Base-by-base conservation (phyloP, 2,113 vertebrate species). In the Collichthys lucidus region DNA sequence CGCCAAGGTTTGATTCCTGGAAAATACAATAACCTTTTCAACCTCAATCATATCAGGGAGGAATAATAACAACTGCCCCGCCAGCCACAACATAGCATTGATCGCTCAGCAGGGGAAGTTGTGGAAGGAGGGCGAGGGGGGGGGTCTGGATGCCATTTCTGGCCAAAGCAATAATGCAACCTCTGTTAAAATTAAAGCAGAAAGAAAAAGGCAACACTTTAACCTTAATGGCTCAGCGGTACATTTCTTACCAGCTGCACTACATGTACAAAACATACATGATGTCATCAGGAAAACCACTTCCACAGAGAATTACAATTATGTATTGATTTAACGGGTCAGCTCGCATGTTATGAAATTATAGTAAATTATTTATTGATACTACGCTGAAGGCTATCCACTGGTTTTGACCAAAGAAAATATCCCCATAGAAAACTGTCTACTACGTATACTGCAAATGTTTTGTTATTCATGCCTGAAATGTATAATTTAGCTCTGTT, bases 1-100 rank as follows among this genome's bases (percentile, higher is more conserved):
- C 2, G 3, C 50, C 15, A 44, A 44, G 19, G 35, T 77, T 59
- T 79, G 67, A 77, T 63, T 72, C n/a, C n/a, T 12, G 29, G 71
- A 50, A 82, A 91, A 84, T 73, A 22, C 44, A 85, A 65, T 83
- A 61, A 81, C 74, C 79, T 89, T 83, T 86, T 81, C 57, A 61
- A 49, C 76, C 59, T 65, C 62, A 55, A 82, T 79, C 79, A 50
- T 73, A 78, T 85, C 72, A 68, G n/a, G 80, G 40, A 64, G 52
- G 55, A 80, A 73, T 46, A 82, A 75, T 31, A 70, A 65, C 73
- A 69, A 46, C 46, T 42, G 67, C 29, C 70, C 72, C 76, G 70
- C 74, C 63, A 46, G 35, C 62, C 19, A 11, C 60, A 62, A 42
- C 67, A n/a, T 61, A 49, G 44, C 62, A 79, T 76, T 44, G 78